Evolutionary conservation across 2,888 invertebrate genomes (phyloP).

Genomic region (Ommatoiulus sabulosus): DNA sequence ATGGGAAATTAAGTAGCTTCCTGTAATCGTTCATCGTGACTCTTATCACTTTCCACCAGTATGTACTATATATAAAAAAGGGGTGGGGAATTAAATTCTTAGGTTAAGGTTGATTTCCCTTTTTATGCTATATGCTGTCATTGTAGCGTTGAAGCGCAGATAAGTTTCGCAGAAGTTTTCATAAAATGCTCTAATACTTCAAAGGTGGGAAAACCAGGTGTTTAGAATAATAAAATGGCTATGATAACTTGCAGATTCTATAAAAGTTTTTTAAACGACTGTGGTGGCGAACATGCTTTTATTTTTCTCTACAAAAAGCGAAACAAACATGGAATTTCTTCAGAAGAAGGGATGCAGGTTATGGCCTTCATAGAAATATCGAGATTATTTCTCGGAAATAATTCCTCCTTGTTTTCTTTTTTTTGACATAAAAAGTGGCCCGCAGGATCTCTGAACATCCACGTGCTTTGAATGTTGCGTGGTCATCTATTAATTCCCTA

Average conservation of each 20-base stretch:
- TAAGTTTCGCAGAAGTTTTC: too few species aligned
- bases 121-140: too few species aligned
- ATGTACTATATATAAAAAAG: too few species aligned
- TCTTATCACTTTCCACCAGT: too few species aligned
- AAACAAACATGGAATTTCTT: not conserved
- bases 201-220: not conserved
- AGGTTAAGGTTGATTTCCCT: too few species aligned
- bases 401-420: not conserved
- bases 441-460: not conserved
- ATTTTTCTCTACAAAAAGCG: not conserved
- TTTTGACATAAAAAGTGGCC: not conserved
- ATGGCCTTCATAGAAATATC: not conserved
- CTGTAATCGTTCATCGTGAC: too few species aligned
- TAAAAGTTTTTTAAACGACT: not conserved
- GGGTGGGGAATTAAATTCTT: too few species aligned
- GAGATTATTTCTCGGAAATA: not conserved
- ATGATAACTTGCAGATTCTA: not conserved
- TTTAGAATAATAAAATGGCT: too few species aligned
- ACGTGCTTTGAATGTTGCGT: not conserved
- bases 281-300: not conserved
- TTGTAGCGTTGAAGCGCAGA: too few species aligned
- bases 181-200: not conserved
- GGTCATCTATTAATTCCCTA: not conserved
- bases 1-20: too few species aligned
- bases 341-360: not conserved